A percentile compares a stretch with the other conserved stretches of the same genome.
Conservation (phyloP, 2,113 vertebrate genomes). For the Mustela lutreola region DNA sequence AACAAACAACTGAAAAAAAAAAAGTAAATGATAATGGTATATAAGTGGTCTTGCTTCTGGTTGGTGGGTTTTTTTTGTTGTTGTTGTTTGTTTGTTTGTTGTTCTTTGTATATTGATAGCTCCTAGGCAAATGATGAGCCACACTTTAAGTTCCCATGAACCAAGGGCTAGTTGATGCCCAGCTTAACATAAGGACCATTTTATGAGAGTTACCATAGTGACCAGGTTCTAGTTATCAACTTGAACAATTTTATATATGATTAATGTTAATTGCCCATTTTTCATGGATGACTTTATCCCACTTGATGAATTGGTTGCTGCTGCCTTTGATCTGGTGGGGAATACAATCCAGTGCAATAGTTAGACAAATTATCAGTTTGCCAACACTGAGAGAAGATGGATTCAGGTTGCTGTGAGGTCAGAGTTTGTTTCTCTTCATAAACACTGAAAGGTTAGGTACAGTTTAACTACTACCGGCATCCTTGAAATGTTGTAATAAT, state of each 20-base stretch:
- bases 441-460: conserved; percentile 84
- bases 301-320: conserved; percentile 84
- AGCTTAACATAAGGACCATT: conserved; percentile 58
- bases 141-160: neutral
- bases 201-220: conserved; percentile 72
- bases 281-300: conserved; percentile 83
- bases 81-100: neutral
- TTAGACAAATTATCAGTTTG: conserved; percentile 86
- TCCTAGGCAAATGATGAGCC: neutral
- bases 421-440: conserved; percentile 84
- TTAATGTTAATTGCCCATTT: conserved; percentile 89
- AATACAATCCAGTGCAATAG: conserved; percentile 84
- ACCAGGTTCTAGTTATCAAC: conserved; percentile 79
- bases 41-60: neutral
- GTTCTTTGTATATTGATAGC: neutral
- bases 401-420: conserved; percentile 84
- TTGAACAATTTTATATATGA: conserved; percentile 85
- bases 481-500: conserved; percentile 85
- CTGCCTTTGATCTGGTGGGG: conserved; percentile 87
- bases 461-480: conserved; percentile 88
- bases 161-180: neutral
- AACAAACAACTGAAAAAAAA: conserved; percentile 4
- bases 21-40: neutral
- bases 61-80: neutral
- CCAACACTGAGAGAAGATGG: conserved; percentile 82